Conservation (phyloP, 2,888 invertebrate species). For the Celastrina argiolus region DNA sequence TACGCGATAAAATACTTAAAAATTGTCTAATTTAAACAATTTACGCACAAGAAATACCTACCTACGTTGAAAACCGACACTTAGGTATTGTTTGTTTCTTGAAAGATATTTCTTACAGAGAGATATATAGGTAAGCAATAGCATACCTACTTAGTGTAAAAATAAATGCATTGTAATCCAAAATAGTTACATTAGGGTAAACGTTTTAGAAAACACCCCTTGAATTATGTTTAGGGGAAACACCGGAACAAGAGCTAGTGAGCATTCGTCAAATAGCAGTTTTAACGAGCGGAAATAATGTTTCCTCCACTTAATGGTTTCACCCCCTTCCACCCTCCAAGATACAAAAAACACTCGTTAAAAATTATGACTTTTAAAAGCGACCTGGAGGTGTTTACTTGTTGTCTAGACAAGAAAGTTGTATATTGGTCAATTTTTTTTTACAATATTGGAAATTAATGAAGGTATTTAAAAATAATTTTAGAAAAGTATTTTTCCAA, state of each 20-base stretch:
- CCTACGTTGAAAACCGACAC: too few relatives aligned
- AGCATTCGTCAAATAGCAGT: constrained; percentile 71
- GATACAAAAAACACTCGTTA: constrained; percentile 42
- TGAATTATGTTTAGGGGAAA: constrained; percentile 15
- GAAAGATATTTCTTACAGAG: too few relatives aligned
- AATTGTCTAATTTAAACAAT: too few relatives aligned
- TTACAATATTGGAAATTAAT: too few relatives aligned
- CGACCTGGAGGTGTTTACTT: background rate
- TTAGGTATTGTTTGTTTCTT: too few relatives aligned
- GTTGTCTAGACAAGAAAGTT: background rate
- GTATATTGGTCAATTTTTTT: background rate
- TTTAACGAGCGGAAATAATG: constrained; percentile 75
- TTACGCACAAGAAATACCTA: too few relatives aligned
- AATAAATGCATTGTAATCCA: background rate
- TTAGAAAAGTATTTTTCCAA: too few relatives aligned
- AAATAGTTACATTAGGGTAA: background rate
- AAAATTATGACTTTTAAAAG: constrained; percentile 48
- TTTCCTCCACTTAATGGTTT: constrained; percentile 71
- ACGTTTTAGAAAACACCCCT: constrained; percentile 6
- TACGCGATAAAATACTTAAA: too few relatives aligned
- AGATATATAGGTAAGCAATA: too few relatives aligned
- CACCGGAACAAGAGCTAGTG: constrained; percentile 27
- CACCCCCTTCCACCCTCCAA: constrained; percentile 41
- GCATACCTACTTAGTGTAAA: background rate
- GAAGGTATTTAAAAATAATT: too few relatives aligned